phyloP scores from a whole-genome alignment of 2,797 vertebrate species.

The Spinus pinus region DNA sequence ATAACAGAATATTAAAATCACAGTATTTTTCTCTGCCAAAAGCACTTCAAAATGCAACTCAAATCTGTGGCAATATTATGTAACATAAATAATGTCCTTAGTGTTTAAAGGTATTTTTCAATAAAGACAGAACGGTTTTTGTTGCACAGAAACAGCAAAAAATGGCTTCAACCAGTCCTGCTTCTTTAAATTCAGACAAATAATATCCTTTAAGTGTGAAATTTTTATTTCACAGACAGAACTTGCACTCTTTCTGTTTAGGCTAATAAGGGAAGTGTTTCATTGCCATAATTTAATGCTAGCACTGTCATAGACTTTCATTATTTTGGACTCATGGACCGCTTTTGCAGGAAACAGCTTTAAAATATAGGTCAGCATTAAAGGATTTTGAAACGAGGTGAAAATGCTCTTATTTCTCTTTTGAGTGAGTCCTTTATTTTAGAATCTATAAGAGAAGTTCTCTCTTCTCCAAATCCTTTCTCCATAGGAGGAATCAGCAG shows the following conservation, averaged over 20 bases:
- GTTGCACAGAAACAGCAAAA: background rate
- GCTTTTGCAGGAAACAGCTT: slow-evolving; percentile 3
- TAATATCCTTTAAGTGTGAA: background rate
- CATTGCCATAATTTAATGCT: background rate
- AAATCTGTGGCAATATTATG: background rate
- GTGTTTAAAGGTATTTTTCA: background rate
- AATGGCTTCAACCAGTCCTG: background rate
- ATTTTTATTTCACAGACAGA: background rate
- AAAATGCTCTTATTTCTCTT: slow-evolving; percentile 9
- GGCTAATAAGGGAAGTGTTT: background rate
- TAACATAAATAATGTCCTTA: background rate
- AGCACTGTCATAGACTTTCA: background rate
- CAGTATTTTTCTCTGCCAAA: background rate
- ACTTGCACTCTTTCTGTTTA: background rate
- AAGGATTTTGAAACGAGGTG: slow-evolving; percentile 6
- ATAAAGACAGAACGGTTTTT: background rate
- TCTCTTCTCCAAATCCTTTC: slow-evolving; percentile 39
- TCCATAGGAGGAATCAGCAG: background rate
- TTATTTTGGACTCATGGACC: background rate
- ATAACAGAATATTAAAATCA: background rate
- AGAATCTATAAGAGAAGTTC: background rate
- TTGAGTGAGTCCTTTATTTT: slow-evolving; percentile 13
- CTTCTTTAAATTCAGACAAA: background rate
- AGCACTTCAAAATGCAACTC: background rate
- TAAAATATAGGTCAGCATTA: slow-evolving; percentile 30